phyloP scores from a whole-genome alignment of 2,113 vertebrate genomes.

The Bostrychus sinensis region DNA sequence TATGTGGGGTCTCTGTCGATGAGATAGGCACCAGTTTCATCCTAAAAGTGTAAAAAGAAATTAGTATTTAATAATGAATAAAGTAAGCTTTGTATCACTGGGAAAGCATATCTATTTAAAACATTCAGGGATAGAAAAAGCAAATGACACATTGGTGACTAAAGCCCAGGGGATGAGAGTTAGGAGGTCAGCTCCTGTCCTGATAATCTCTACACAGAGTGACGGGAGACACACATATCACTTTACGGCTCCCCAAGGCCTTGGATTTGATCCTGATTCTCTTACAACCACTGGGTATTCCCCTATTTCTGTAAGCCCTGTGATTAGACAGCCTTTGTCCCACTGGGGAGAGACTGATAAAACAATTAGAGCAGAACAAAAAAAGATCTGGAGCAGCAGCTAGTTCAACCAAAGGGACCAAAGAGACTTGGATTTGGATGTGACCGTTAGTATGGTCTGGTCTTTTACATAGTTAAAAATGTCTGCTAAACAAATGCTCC shows the following conservation, averaged over 20 bases:
- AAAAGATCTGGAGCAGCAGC: constrained; percentile 58
- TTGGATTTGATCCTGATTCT: constrained; percentile 64
- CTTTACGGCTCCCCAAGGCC: constrained; percentile 54
- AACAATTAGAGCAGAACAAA: constrained; percentile 79
- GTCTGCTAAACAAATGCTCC: constrained; percentile 4
- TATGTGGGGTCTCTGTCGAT: constrained; percentile 98
- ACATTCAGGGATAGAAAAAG: neutral
- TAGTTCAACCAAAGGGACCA: constrained; percentile 43
- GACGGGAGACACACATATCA: constrained; percentile 37
- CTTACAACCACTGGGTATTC: constrained; percentile 67
- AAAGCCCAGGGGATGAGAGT: constrained; percentile 32
- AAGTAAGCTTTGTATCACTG: neutral
- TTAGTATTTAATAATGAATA: neutral
- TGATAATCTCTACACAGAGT: constrained; percentile 29
- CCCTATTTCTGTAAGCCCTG: constrained; percentile 69
- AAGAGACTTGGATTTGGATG: constrained; percentile 44
- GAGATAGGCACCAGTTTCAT: constrained; percentile 97
- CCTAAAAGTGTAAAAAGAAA: constrained; percentile 72
- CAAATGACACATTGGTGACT: constrained; percentile 11
- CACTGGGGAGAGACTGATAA: constrained; percentile 38
- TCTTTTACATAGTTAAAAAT: constrained; percentile 6
- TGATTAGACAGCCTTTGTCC: constrained; percentile 63
- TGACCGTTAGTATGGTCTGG: constrained; percentile 29
- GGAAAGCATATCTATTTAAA: neutral
- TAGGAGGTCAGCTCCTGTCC: constrained; percentile 38